Base-by-base conservation (phyloP, 2,113 vertebrate genomes). In the Anser brachyrhynchus region DNA sequence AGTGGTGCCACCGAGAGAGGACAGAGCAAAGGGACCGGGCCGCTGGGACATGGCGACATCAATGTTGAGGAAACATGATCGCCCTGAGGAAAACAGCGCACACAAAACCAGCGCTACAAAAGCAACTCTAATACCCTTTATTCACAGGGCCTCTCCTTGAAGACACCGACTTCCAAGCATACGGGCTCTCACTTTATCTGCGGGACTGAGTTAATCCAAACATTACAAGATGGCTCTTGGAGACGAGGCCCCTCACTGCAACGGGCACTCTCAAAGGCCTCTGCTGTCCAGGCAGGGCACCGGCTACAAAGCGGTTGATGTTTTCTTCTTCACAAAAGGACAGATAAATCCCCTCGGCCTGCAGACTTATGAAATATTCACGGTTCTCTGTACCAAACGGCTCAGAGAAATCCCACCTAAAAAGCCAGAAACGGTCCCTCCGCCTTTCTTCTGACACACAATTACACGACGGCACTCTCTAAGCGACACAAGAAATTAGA, bases 301-400 rank as follows among this genome's bases (percentile, higher is more conserved):
- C 43, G 31, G 29, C 9, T 62, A 71, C 43, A 19, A 22, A 52
- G 22, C 0, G 9, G 2, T 3, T 37, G 37, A 59, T 7, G 29
- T 0, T 37, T 70, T 70, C 19, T 18, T 2, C 43, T 46, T 44
- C 16, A 15, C 35, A 11, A 87, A 70, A 37, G 17, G 31, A 16
- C 25, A 59, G 10, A 51, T 8, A 44, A 75, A 91, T 26, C 46
- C 66, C 52, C 66, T 75, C 62, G 69, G 57, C 18, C 10, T 0
- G 0, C 51, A 78, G 31, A 43, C 7, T 29, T 25, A 9, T 0
- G 18, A 61, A 57, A 54, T 9, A 87, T 12, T 66, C 58, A 44
- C 39, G 43, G 5, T 1, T 28, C 35, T 46, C 19, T 4, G 1
- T 1, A 33, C 1, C 22, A 33, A 61, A 46, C 0, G 0, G 23